Conservation (phyloP, 2,888 invertebrate genomes). For the Artemia sinica region DNA sequence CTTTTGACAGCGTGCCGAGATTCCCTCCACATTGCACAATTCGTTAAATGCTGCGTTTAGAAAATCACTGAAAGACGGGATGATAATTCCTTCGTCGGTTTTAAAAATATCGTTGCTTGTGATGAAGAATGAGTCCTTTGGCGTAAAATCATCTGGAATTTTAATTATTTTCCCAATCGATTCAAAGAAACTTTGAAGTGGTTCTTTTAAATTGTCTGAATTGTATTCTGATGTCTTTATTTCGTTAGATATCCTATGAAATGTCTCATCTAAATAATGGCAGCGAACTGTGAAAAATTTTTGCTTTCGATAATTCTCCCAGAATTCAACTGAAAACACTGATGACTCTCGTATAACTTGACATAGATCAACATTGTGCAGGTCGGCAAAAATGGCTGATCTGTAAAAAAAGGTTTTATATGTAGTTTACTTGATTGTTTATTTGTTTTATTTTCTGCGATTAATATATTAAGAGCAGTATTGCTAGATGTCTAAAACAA, state of each 20-base stretch:
- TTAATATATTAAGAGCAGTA: too few relatives aligned
- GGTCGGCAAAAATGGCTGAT: not conserved
- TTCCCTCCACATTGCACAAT: not conserved
- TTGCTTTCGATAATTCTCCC: not conserved
- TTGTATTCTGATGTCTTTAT: not conserved
- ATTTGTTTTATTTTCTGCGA: too few relatives aligned
- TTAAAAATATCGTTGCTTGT: not conserved
- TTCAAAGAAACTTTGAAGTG: not conserved
- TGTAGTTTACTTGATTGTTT: too few relatives aligned
- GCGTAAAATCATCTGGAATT: not conserved
- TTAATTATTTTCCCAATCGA: not conserved
- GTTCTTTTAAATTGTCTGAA: not conserved
- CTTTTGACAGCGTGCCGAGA: not conserved
- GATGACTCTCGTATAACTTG: not conserved
- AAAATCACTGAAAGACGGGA: slow-evolving; percentile 10
- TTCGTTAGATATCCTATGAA: not conserved
- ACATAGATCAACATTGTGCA: not conserved
- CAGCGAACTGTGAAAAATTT: slow-evolving; percentile 2
- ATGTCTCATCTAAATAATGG: not conserved
- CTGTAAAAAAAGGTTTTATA: not conserved
- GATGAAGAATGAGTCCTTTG: not conserved
- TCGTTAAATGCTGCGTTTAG: not conserved
- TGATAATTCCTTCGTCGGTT: not conserved
- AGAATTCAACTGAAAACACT: slow-evolving; percentile 1
- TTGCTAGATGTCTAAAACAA: too few relatives aligned